Conservation (phyloP, 2,113 vertebrate genomes). For the Barbus barbus region DNA sequence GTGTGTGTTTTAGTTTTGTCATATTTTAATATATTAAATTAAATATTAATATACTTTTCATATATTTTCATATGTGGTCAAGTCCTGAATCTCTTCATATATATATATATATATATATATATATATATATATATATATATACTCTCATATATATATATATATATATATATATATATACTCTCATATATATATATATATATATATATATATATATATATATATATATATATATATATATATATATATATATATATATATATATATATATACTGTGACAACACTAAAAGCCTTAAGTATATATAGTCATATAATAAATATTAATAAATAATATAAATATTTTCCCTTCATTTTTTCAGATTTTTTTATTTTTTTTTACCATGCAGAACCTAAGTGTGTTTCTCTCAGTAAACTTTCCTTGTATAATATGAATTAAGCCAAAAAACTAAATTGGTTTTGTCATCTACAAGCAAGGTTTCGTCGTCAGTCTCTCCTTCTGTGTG, state of each 20-base stretch:
- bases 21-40: no score
- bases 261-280: neutral
- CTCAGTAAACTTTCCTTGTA: neutral
- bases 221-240: neutral
- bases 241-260: neutral
- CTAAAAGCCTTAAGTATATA: neutral
- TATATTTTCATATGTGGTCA: neutral
- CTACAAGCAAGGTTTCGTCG: constrained; percentile 12
- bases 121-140: no score
- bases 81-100: neutral
- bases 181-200: neutral
- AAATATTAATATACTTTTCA: no score
- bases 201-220: neutral
- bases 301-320: neutral
- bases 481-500: constrained; percentile 12
- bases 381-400: neutral
- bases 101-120: no score
- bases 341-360: neutral
- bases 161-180: neutral
- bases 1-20: no score
- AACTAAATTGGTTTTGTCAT: neutral
- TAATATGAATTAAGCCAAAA: constrained; percentile 10
- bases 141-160: no score
- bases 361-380: neutral
- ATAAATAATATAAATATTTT: neutral